These are phyloP conservation scores for Caretta caretta DNA, from an alignment of 2,113 vertebrate genomes.

Conservation along the genomic window DNA sequence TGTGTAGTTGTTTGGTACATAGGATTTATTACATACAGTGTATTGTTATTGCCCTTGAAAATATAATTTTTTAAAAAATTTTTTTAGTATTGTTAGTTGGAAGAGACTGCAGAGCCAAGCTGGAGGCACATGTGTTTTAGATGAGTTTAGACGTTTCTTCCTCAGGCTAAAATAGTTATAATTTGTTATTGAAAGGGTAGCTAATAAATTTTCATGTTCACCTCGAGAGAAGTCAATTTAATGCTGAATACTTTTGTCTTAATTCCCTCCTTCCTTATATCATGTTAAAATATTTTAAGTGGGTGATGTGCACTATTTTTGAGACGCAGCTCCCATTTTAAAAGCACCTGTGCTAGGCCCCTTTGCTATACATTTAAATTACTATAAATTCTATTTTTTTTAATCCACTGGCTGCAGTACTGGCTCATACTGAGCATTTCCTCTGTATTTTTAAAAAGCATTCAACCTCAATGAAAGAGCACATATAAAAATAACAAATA, in stretches of 20 bases:
- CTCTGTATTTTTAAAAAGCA: not conserved
- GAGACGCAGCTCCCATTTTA: not conserved
- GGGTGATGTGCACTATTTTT: not conserved
- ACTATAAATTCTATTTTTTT: not conserved
- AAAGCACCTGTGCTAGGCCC: not conserved
- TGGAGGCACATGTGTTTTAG: not conserved
- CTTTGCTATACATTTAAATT: not conserved
- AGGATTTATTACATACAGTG: not conserved
- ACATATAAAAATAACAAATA: not conserved
- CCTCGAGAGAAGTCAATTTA: not conserved
- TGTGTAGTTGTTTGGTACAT: not conserved
- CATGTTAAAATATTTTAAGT: not conserved
- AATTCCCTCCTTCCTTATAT: not conserved
- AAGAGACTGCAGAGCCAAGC: not conserved
- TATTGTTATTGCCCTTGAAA: not conserved
- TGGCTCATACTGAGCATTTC: not conserved
- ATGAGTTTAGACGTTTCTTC: not conserved
- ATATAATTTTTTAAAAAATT: not conserved
- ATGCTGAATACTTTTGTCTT: rapidly evolving
- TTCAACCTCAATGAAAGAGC: not conserved
- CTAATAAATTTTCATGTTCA: not conserved
- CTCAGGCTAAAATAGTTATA: not conserved
- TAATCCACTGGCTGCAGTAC: not conserved
- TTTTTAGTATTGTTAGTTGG: not conserved
- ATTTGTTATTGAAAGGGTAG: not conserved